A percentile compares a stretch with the other conserved stretches of the same genome.
Evolutionary conservation across 2,113 vertebrate genomes (phyloP).

Genomic region (Anoplopoma fimbria): DNA sequence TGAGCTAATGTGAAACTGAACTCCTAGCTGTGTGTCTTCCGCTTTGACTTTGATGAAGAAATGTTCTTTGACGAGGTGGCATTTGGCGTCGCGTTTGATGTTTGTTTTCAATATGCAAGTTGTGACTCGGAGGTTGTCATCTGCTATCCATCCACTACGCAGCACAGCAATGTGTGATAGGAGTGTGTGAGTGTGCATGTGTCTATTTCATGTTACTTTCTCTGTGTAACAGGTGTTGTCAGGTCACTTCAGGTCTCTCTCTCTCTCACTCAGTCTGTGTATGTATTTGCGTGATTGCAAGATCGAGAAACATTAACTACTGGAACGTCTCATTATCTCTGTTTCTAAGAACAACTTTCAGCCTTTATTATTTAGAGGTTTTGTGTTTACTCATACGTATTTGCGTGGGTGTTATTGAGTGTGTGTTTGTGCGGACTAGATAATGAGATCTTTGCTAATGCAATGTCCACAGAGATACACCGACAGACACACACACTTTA

Average conservation of each 20-base stretch:
- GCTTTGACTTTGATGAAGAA: constrained; percentile 31
- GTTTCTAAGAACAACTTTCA: constrained; percentile 19
- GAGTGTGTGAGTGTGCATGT: not conserved
- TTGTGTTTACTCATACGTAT: not conserved
- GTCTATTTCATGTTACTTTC: not conserved
- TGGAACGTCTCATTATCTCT: not conserved
- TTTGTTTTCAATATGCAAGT: constrained; percentile 30
- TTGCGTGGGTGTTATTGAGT: constrained; percentile 23
- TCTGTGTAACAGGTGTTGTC: not conserved
- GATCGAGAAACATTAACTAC: not conserved
- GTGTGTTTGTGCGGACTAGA: constrained; percentile 35
- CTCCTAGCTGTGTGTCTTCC: not conserved
- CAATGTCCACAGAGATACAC: constrained; percentile 31
- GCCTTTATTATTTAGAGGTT: constrained; percentile 19
- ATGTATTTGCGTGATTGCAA: not conserved
- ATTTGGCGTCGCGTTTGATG: constrained; percentile 21
- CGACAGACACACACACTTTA: constrained; percentile 37
- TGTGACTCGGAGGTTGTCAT: constrained; percentile 31
- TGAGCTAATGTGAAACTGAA: not conserved
- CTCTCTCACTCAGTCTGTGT: not conserved
- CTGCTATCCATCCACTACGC: not conserved
- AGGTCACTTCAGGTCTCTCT: not conserved
- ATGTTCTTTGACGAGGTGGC: constrained; percentile 13
- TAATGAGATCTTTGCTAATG: constrained; percentile 40
- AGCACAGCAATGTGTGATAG: not conserved